These are phyloP conservation scores for Pao palembangensis DNA, from an alignment of 2,113 vertebrate species.

Conservation along the genomic window DNA sequence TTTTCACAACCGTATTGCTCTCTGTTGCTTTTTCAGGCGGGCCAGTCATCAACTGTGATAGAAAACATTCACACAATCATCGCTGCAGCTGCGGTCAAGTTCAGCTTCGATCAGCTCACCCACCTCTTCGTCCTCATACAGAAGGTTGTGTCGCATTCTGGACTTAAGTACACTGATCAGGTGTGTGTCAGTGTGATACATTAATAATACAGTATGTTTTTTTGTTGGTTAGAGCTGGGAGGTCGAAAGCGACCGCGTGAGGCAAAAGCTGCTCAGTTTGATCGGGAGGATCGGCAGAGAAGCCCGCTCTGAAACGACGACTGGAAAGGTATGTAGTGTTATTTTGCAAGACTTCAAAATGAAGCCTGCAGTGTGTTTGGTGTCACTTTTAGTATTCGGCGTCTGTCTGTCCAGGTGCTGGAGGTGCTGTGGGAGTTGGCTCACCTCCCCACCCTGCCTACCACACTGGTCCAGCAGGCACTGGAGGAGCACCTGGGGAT, in stretches of 20 bases:
- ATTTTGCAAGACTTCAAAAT: background rate
- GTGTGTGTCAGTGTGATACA: no score
- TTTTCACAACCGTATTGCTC: background rate
- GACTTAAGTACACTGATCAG: no score
- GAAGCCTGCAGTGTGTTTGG: background rate
- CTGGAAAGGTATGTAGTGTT: slow-evolving; percentile 82
- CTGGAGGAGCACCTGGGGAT: slow-evolving; percentile 96
- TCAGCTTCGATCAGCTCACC: slow-evolving; percentile 94
- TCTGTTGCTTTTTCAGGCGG: slow-evolving; percentile 76
- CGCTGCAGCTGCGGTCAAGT: slow-evolving; percentile 95
- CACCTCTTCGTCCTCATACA: slow-evolving; percentile 97
- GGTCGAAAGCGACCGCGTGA: slow-evolving; percentile 89
- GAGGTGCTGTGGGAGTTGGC: slow-evolving; percentile 98
- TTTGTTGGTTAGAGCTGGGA: slow-evolving; percentile 88
- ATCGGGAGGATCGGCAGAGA: slow-evolving; percentile 96
- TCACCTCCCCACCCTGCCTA: slow-evolving; percentile 90
- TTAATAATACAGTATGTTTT: background rate
- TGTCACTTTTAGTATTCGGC: background rate
- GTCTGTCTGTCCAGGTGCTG: slow-evolving; percentile 79
- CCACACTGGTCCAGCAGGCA: slow-evolving; percentile 92
- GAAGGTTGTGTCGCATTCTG: slow-evolving; percentile 76
- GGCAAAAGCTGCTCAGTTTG: slow-evolving; percentile 94
- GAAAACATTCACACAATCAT: slow-evolving; percentile 99
- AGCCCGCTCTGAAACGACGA: slow-evolving; percentile 91
- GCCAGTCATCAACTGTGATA: slow-evolving; percentile 97